Percentiles rank a stretch among this genome's conserved stretches.
Conservation (phyloP, 1,140 invertebrate genomes). For the Panagrolaimus sp. region DNA sequence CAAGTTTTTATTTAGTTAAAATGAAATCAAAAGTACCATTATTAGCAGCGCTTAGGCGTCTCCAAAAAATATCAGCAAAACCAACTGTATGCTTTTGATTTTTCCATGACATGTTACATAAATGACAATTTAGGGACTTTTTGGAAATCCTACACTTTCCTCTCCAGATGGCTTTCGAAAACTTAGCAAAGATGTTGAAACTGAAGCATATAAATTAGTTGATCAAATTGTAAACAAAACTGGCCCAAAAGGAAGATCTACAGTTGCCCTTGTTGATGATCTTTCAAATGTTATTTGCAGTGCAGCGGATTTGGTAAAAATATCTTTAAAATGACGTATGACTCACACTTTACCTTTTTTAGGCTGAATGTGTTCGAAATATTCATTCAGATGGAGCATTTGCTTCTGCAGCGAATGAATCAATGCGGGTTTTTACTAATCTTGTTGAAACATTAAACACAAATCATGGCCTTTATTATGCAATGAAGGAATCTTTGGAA, state of each 20-base stretch:
- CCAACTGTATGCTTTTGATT: conserved; percentile 41
- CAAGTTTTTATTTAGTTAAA: background rate
- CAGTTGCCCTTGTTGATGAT: conserved; percentile 42
- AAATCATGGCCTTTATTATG: conserved; percentile 34
- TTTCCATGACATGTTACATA: too few relatives aligned
- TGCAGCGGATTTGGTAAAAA: conserved; percentile 44
- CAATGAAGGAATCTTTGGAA: conserved; percentile 30
- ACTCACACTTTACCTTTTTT: conserved; percentile 3
- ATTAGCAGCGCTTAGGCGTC: too few relatives aligned
- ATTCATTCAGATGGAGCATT: conserved; percentile 34
- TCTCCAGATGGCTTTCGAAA: conserved; percentile 33
- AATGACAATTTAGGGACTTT: conserved; percentile 31
- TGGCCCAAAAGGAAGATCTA: conserved; percentile 20
- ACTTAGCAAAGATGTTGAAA: conserved; percentile 26
- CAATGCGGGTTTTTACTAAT: conserved; percentile 38
- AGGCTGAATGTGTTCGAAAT: conserved; percentile 41
- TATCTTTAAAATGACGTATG: background rate
- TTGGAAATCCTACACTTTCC: conserved; percentile 33
- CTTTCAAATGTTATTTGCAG: conserved; percentile 42
- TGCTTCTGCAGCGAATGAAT: conserved; percentile 34
- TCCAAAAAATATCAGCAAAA: too few relatives aligned
- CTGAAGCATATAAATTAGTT: conserved; percentile 21
- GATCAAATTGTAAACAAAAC: conserved; percentile 25
- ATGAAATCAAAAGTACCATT: too few relatives aligned
- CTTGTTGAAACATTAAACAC: conserved; percentile 48